Conservation (phyloP, 2,113 vertebrate genomes). For the Pomatostomus ruficeps region DNA sequence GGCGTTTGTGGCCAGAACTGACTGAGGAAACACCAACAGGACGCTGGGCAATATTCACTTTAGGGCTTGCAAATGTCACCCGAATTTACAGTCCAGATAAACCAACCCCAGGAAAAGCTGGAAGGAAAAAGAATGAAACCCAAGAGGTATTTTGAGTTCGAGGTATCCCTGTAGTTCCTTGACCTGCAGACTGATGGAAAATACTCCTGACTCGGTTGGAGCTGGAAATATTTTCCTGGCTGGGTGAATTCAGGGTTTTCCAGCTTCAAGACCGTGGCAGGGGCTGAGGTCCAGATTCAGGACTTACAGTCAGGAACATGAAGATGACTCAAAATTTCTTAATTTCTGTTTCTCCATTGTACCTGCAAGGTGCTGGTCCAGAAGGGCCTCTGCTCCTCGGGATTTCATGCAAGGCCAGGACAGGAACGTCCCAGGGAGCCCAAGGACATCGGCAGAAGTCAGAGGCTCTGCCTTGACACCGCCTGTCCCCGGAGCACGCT, state of each 20-base stretch:
- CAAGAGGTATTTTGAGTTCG: not conserved
- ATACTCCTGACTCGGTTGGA: accelerated
- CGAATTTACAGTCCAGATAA: not conserved
- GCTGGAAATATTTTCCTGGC: not conserved
- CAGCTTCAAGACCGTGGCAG: not conserved
- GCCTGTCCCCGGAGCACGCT: not conserved
- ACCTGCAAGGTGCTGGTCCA: not conserved
- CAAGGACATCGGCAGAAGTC: not conserved
- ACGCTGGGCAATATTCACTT: not conserved
- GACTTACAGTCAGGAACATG: not conserved
- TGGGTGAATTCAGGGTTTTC: not conserved
- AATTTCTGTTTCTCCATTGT: not conserved
- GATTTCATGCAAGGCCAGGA: accelerated
- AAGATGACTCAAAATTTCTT: not conserved
- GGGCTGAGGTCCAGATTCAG: not conserved
- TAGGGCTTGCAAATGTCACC: not conserved
- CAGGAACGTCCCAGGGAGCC: not conserved
- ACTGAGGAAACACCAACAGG: not conserved
- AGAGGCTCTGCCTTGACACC: not conserved
- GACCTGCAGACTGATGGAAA: not conserved
- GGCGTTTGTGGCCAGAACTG: not conserved
- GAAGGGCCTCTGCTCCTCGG: not conserved
- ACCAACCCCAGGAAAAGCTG: not conserved
- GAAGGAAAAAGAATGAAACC: not conserved
- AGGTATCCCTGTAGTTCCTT: not conserved